Conservation (phyloP, 2,888 invertebrate species). For the Lasioglossum lativentre region DNA sequence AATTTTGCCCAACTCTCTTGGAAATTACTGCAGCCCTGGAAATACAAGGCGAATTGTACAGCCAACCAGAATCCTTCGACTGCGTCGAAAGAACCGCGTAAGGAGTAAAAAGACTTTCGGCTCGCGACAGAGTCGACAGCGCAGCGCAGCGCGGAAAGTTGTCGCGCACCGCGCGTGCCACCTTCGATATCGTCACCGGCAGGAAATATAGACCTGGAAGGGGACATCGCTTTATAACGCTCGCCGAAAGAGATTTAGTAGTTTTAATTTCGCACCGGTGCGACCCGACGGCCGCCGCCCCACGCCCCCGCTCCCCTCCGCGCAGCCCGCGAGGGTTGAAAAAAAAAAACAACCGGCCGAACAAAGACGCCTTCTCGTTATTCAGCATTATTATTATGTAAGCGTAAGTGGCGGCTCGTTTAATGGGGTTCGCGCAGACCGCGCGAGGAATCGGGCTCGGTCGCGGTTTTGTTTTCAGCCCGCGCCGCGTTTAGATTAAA, state of each 20-base stretch:
- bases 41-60: no score
- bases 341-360: constrained; percentile 44
- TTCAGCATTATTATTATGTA: constrained; percentile 54
- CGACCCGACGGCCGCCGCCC: not conserved
- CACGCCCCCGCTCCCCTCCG: not conserved
- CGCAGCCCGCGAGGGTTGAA: not conserved
- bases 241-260: constrained; percentile 61
- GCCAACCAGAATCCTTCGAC: not conserved
- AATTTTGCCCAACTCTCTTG: no score
- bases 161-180: constrained; percentile 11
- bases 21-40: no score
- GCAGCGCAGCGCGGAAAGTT: not conserved
- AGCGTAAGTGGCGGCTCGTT: constrained; percentile 45
- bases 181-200: constrained; percentile 42
- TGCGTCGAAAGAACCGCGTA: not conserved
- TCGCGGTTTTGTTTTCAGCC: constrained; percentile 33
- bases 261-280: constrained; percentile 59
- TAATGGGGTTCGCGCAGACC: constrained; percentile 38
- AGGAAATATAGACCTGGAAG: constrained; percentile 21
- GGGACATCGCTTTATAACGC: constrained; percentile 49
- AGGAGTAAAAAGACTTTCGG: not conserved
- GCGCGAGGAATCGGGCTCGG: constrained; percentile 12
- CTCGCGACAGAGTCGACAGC: not conserved
- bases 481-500: constrained; percentile 8
- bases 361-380: constrained; percentile 61